phyloP scores from a whole-genome alignment of 2,113 vertebrate species.

The Anser cygnoides region DNA sequence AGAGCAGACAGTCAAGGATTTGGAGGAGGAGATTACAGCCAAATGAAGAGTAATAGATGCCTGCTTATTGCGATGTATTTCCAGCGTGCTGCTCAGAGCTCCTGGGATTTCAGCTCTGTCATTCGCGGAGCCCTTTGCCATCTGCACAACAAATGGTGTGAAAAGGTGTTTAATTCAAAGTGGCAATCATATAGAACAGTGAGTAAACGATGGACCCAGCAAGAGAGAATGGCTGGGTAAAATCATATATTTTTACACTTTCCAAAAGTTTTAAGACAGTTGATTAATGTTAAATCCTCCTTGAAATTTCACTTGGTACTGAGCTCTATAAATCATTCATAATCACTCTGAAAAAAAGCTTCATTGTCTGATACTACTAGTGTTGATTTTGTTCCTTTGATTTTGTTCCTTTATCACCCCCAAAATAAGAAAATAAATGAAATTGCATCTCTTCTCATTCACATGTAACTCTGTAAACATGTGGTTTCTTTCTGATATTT shows the following conservation, averaged over 20 bases:
- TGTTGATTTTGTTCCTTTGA: constrained; percentile 30
- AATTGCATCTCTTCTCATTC: constrained; percentile 50
- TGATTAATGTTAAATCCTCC: constrained; percentile 59
- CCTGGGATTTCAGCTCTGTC: constrained; percentile 50
- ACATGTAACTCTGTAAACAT: neutral
- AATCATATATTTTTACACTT: constrained; percentile 25
- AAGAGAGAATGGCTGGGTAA: constrained; percentile 1
- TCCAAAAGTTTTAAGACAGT: constrained; percentile 32
- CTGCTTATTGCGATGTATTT: neutral
- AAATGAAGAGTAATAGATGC: constrained; percentile 41
- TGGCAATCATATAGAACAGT: constrained; percentile 21
- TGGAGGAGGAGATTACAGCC: constrained; percentile 20
- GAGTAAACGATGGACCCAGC: constrained; percentile 24
- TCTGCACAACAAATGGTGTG: constrained; percentile 46
- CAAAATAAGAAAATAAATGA: constrained; percentile 49
- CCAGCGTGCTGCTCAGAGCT: constrained; percentile 9
- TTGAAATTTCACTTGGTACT: constrained; percentile 46
- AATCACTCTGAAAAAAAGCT: constrained; percentile 48
- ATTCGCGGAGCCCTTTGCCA: constrained; percentile 46
- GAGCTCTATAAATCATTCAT: constrained; percentile 50
- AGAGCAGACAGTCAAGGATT: constrained; percentile 21
- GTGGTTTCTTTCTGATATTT: constrained; percentile 31
- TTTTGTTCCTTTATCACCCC: constrained; percentile 56
- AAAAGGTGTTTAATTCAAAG: constrained; percentile 59
- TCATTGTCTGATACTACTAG: constrained; percentile 22